Base-by-base conservation (phyloP, 2,797 vertebrate genomes). In the Falco berigora region DNA sequence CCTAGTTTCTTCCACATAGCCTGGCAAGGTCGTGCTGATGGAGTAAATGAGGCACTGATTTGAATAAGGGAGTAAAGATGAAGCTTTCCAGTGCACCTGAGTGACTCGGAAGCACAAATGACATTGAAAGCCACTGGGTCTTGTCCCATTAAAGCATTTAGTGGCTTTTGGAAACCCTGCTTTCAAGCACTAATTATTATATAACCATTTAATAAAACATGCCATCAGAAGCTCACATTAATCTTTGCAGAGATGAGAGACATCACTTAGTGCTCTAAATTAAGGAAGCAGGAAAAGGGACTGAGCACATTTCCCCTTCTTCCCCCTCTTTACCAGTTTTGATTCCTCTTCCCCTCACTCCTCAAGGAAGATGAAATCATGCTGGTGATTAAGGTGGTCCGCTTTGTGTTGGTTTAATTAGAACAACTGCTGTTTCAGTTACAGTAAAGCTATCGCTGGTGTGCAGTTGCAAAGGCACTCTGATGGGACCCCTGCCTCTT, bases 161-260 rank as follows among this genome's bases (percentile, higher is more conserved):
- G 87, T 83, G 73, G 50, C 86, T 94, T 97, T 92, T 95, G 86
- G 47, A 95, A 96, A 88, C 55, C 14, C 28, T 55, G 46, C 68
- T 92, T 94, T 96, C 87, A 92, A 86, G 59, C 76, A 86, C 78
- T 90, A 95, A 63, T 96, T 93, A 88, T 96, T 95, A 86, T 93
- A 90, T 72, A 91, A 76, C 58, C 47, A 62, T 86, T 93, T 93
- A 95, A 96, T 96, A 93, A 97, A 94, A 91, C 59, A 86, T 92
- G 40, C 36, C 66, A 75, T 95, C 75, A 49, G 75, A 89, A 92
- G 62, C 66, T 87, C 69, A 49, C 85, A 85, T 93, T 86, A 94
- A 92, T 96, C 86, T 92, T 96, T 73, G 72, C 78, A 66, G 84
- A 93, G 75, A 86, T 94, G 79, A 87, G 88, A 92, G 81, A 92